Evolutionary conservation across 1,140 invertebrate species (phyloP), one percentile per base, ranked within the genome.

Genomic region (Berghia stephanieae): DNA sequence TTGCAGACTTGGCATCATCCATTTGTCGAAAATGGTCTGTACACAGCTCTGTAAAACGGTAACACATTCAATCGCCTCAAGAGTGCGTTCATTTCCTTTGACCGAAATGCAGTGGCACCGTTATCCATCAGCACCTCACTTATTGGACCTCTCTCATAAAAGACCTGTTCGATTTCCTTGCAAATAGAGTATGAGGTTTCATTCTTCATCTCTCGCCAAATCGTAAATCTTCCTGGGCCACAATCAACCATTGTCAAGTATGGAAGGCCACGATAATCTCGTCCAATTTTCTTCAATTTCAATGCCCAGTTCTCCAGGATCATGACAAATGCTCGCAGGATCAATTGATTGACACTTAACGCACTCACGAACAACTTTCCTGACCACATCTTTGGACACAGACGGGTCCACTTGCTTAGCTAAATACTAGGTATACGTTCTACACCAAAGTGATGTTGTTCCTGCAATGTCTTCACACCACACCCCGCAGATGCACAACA

Each of bases 141-240:
- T 31, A 63, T 31, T 24, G 57, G 57, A 27, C 57, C 57, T 63
- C 57, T 10, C 27, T 63, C 57, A 10, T 31, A 27, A 63, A n/a
- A 63, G 18, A 63, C 27, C 27, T 63, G 57, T 31, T 63, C 57
- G 27, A 63, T 10, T 31, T 63, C 57, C 34, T 63, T 63, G 34
- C 57, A 63, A 63, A 63, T 63, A 31, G 57, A 10, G 34, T 16
- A 27, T 31, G 57, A 63, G 8, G 57, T 63, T 31, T 63, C 57
- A 27, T 63, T 63, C 34, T 31, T 63, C 57, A 63, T 10, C 57
- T 63, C 57, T 8, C 57, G 10, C 57, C 57, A 63, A 63, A 63
- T 63, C 10, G 57, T 31, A 63, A 63, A 63, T 31, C 57, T 63
- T 63, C 57, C 57, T 16, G 57, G 57, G 27, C 57, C 57, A 27